Conservation (phyloP, 2,113 vertebrate species). For the Jaculus jaculus region DNA sequence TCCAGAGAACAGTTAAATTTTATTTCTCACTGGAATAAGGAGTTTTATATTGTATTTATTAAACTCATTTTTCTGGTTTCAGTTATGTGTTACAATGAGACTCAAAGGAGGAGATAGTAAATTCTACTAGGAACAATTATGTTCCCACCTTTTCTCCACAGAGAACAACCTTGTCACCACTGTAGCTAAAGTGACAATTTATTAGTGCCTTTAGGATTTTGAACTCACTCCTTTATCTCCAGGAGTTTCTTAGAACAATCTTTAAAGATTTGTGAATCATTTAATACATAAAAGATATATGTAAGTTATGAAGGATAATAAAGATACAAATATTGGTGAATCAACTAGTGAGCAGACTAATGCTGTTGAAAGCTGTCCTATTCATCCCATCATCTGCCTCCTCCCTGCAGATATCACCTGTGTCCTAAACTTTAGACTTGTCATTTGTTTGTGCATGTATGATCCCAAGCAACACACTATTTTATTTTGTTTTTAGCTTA, state of each 20-base stretch:
- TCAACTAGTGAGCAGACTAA: neutral
- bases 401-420: neutral
- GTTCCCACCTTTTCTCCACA: neutral
- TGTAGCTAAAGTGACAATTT: slow-evolving; percentile 18
- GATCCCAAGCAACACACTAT: neutral
- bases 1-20: neutral
- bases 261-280: slow-evolving; percentile 27
- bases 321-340: neutral
- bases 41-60: neutral
- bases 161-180: neutral
- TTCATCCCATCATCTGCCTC: accelerated
- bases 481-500: slow-evolving; percentile 41
- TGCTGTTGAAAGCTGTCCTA: neutral
- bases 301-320: neutral
- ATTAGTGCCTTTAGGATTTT: slow-evolving; percentile 29
- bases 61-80: neutral
- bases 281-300: neutral
- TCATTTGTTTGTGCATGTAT: neutral
- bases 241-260: slow-evolving; percentile 37
- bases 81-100: neutral
- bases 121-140: neutral
- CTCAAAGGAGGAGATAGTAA: neutral
- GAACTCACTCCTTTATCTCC: neutral
- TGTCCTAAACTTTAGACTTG: neutral
- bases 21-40: neutral